Evolutionary conservation across 2,797 vertebrate genomes (phyloP), one percentile per base, ranked within the genome.

Genomic region (Falco cherrug): DNA sequence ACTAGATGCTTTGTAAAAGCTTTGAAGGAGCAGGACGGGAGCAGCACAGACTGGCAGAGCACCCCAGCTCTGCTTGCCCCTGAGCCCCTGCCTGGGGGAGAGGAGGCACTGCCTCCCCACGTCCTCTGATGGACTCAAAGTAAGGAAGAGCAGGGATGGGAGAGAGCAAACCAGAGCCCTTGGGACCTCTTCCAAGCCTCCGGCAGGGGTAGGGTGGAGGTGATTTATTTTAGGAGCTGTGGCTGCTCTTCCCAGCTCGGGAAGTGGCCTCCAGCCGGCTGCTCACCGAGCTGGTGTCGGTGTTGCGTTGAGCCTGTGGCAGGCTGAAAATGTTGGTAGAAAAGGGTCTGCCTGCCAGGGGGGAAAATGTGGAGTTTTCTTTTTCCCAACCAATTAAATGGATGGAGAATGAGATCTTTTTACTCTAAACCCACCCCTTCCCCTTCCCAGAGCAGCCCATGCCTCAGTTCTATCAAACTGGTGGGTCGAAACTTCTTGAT

Each of bases 211-310:
- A 0, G 73, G 61, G 33, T 35, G 63, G 28, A 39, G 51, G 14
- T 81, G 25, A 10, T 65, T 83, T 97, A 84, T 92, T 95, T 71
- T 83, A 29, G 60, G 79, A 95, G 69, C 18, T 70, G 64, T 35
- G 94, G 76, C 45, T 68, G 48, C 57, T 78, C 29, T 73, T 87
- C n/a, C 71, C 22, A 5, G 54, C 8, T 7, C 53, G 39, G 77
- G 5, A 26, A 31, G 64, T 47, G 39, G 60, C 76, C 13, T 0
- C 15, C 3, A 13, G 47, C 16, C 0, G 2, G 45, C 70, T 57
- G 65, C 11, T 3, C 39, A 13, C 56, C 16, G 25, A 22, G 57
- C 48, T 57, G 25, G 1, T 10, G 22, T 4, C 45, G 83, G 33
- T 31, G 63, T 54, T 54, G 78, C 0, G 0, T 12, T 31, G 25